Evolutionary conservation across 2,797 vertebrate genomes (phyloP), one percentile per base, ranked within the genome.

Genomic region (Enteromius viviparus): DNA sequence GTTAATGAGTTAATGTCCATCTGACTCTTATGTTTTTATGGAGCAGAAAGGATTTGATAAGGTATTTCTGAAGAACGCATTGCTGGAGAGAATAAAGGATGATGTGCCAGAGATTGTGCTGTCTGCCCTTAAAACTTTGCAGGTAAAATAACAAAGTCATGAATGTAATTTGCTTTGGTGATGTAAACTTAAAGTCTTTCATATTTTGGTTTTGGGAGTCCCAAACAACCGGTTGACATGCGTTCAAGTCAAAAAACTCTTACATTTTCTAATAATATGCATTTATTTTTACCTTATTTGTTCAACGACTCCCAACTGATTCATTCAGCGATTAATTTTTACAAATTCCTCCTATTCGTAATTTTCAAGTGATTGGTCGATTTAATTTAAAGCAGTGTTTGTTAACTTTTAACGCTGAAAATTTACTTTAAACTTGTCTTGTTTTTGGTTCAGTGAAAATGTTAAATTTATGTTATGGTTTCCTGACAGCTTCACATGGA

Each of bases 21-120:
- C 23, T 64, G 60, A 32, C 60, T 58, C 6, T 69, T 69, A 34
- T 79, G 29, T 64, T 4, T 85, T 21, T 34, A 49, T 74, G 8
- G 21, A 69, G n/a, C 91, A 95, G 94, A 95, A 95, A 74, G 95
- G 93, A 80, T 92, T 98, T 84, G 96, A 98, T 55, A 88, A 94
- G 17, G 86, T 79, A 68, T 99, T 99, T 89, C 91, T 99, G 90
- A 96, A 92, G 88, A 95, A 96, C 70, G 95, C 96, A 0, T 84
- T 98, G 85, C 84, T 95, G 80, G 92, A 94, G 4, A 95, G 97
- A 2, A 90, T 99, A 70, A 92, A 88, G 60, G 98, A 99, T 87
- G 96, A 99, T 9, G 93, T 92, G 1, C 84, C 92, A 3, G 94
- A 95, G 6, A 96, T 99, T 26, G 95, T 97, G n/a, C 84, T 94